These are phyloP conservation scores for Drosophila meridionalis DNA, from an alignment of 2,888 invertebrate species.

Conservation along the genomic window DNA sequence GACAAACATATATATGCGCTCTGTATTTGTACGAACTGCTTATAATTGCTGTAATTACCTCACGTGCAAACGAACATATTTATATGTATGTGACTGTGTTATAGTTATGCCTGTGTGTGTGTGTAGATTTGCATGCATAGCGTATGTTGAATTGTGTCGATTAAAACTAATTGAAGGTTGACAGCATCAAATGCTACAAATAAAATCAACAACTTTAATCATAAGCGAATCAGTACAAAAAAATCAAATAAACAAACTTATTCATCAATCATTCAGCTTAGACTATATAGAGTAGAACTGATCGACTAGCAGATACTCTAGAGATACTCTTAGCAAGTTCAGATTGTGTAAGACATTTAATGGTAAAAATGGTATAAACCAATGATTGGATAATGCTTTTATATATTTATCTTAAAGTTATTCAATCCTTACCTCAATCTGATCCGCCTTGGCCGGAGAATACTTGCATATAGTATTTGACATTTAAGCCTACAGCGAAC, in stretches of 20 bases:
- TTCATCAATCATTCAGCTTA: constrained; percentile 6
- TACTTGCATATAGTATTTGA: no score
- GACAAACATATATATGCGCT: constrained; percentile 28
- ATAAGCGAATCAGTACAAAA: constrained; percentile 1
- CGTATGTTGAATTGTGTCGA: constrained; percentile 26
- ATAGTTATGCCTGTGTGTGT: not conserved
- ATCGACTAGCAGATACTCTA: not conserved
- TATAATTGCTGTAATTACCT: constrained; percentile 55
- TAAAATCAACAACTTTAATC: constrained; percentile 16
- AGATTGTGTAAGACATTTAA: no score
- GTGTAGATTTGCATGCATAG: not conserved
- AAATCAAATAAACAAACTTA: not conserved
- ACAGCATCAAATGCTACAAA: constrained; percentile 21
- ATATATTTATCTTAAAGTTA: no score
- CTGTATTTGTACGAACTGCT: constrained; percentile 22
- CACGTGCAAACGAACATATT: not conserved
- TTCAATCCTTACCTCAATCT: no score
- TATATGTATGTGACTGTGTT: not conserved
- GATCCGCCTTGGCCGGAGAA: not conserved
- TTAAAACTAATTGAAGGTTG: constrained; percentile 50
- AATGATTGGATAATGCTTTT: not conserved
- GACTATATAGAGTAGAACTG: not conserved
- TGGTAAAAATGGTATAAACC: not conserved
- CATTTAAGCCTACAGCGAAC: not conserved
- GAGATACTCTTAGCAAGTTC: no score